Evolutionary conservation across 2,888 invertebrate genomes (phyloP), one percentile per base, ranked within the genome.

Genomic region (Stegana nigrithorax): DNA sequence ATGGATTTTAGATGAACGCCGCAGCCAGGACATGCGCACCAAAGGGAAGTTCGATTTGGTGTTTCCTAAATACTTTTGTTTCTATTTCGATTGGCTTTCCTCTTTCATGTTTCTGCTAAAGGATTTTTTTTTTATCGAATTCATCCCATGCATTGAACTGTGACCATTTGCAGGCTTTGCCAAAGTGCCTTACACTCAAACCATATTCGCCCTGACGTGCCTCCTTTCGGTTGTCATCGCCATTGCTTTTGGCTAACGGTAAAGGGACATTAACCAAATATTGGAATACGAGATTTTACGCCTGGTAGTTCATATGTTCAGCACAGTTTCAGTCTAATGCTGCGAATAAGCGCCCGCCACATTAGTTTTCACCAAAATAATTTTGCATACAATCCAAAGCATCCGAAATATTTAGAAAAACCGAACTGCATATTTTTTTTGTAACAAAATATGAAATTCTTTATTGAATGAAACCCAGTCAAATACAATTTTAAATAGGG

Each of bases 211-310:
- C n/a, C n/a, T n/a, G n/a, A n/a, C n/a, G n/a, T n/a, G n/a, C n/a
- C n/a, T n/a, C n/a, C n/a, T n/a, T n/a, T n/a, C n/a, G n/a, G n/a
- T n/a, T n/a, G n/a, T n/a, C n/a, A n/a, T 8, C 26, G 14, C 7
- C 17, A 2, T 39, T 4, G 10, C 7, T 39, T 4, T 50, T 2
- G 10, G 21, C 17, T 50, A 26, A 50, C 12, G 50, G 36, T 27
- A 50, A 47, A 47, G 47, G n/a, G 23, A 32, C 32, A 57, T 42
- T 26, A 21, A 73, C 76, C 73, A 80, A 76, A 76, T 80, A 80
- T 80, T 78, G 71, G 68, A 80, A 72, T 74, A 80, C 74, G 74
- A 80, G 71, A 78, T 76, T 76, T 80, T 79, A 80, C 80, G 76
- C 76, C 66, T 78, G 76, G 80, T 80, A 76, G 78, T 76, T 76